Evolutionary conservation across 2,113 vertebrate species (phyloP).

Genomic region (Hystrix cristata): DNA sequence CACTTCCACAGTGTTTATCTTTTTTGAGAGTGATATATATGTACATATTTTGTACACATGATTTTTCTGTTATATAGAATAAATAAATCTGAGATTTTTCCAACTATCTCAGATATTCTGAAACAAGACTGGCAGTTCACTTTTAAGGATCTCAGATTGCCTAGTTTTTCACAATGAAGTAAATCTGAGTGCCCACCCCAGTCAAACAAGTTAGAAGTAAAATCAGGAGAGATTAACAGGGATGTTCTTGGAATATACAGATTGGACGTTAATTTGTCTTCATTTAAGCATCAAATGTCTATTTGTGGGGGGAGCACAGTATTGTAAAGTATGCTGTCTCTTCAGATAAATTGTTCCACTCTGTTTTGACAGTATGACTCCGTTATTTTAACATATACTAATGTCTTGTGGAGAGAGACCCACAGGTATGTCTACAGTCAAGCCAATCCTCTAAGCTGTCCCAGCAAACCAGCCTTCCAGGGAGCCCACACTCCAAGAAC

Average conservation of each 20-base stretch:
- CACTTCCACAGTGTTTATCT: background rate
- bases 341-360: background rate
- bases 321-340: background rate
- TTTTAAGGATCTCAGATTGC: background rate
- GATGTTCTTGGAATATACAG: background rate
- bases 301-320: background rate
- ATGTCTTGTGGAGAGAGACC: background rate
- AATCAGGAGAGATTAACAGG: background rate
- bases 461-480: background rate
- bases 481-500: background rate
- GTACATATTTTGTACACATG: background rate
- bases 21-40: background rate
- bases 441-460: background rate
- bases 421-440: background rate
- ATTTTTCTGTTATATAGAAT: background rate
- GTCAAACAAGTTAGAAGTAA: background rate
- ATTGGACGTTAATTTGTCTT: background rate
- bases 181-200: background rate
- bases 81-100: background rate
- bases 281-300: background rate
- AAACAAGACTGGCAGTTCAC: conserved; percentile 9
- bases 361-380: background rate
- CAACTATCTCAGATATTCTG: background rate
- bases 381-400: background rate
- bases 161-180: background rate